Conservation (phyloP, 1,140 invertebrate genomes). For the Drosophila quadrilineata region DNA sequence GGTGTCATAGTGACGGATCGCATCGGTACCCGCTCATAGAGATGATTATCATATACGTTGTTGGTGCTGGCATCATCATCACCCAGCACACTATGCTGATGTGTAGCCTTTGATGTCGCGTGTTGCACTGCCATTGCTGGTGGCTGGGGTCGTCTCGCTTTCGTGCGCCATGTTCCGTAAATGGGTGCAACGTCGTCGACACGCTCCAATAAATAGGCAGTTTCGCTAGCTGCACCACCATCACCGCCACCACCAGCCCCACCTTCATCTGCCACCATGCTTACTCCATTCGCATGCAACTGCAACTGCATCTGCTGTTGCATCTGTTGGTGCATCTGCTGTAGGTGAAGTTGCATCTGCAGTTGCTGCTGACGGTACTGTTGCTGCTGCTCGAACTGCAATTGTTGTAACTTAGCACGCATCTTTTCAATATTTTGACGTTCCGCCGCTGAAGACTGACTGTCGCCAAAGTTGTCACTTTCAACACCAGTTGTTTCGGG, state of each 20-base stretch:
- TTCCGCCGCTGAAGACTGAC: slow-evolving; percentile 21
- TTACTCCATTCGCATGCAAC: slow-evolving; percentile 30
- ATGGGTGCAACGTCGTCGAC: slow-evolving; percentile 70
- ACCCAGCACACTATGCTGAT: slow-evolving; percentile 9
- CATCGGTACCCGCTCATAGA: slow-evolving; percentile 73
- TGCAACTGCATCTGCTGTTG: slow-evolving; percentile 25
- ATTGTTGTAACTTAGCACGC: slow-evolving; percentile 72
- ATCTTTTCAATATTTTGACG: slow-evolving; percentile 65
- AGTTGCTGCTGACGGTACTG: slow-evolving; percentile 61
- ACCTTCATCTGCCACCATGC: background rate
- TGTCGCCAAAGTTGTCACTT: slow-evolving; percentile 48
- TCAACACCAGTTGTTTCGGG: slow-evolving; percentile 26
- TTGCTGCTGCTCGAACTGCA: slow-evolving; percentile 71
- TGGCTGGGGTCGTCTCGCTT: slow-evolving; percentile 75
- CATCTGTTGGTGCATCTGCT: slow-evolving; percentile 57
- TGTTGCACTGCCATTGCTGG: slow-evolving; percentile 32
- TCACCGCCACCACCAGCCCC: background rate
- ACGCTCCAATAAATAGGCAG: slow-evolving; percentile 80
- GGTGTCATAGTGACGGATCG: slow-evolving; percentile 75
- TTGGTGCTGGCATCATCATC: slow-evolving; percentile 4
- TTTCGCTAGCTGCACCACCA: slow-evolving; percentile 52
- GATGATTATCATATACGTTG: slow-evolving; percentile 48
- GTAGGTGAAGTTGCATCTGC: slow-evolving; percentile 59
- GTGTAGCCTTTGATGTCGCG: slow-evolving; percentile 33
- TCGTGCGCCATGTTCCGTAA: slow-evolving; percentile 80